Evolutionary conservation across 2,888 invertebrate species (phyloP).

Genomic region (Hypomecis atomaria): DNA sequence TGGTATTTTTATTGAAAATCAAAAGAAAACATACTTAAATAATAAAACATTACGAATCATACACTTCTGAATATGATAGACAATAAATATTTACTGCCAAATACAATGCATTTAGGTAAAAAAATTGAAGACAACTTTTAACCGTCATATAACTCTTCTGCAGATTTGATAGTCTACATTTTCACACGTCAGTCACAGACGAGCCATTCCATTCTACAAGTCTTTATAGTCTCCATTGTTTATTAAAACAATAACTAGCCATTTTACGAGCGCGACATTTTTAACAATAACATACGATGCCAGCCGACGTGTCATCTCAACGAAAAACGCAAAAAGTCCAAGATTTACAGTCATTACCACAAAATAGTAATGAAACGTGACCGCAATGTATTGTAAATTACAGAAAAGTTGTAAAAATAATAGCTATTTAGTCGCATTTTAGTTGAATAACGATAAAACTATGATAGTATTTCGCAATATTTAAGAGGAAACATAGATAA

Average conservation of each 20-base stretch:
- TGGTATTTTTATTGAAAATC: too few species aligned
- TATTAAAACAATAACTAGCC: constrained; percentile 80
- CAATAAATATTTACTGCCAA: too few species aligned
- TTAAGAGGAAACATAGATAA: constrained; percentile 51
- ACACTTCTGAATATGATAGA: too few species aligned
- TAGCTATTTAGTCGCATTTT: constrained; percentile 53
- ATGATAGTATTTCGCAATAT: constrained; percentile 53
- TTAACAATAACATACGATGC: constrained; percentile 75
- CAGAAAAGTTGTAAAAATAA: constrained; percentile 19
- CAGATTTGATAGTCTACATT: constrained; percentile 60
- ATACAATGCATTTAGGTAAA: too few species aligned
- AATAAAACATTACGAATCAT: too few species aligned
- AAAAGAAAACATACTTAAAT: too few species aligned
- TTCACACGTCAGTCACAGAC: constrained; percentile 69
- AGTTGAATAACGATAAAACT: constrained; percentile 55
- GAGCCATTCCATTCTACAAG: constrained; percentile 68
- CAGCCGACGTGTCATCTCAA: constrained; percentile 49
- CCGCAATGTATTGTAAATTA: constrained; percentile 61
- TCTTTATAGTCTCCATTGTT: constrained; percentile 79
- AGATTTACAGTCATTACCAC: constrained; percentile 59
- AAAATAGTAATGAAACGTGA: constrained; percentile 56
- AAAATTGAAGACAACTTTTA: not conserved
- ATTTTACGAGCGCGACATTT: constrained; percentile 73
- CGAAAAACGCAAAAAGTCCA: constrained; percentile 52
- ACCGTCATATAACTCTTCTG: not conserved